These are phyloP conservation scores for Notoglanidium macrostoma DNA, from an alignment of 2,797 vertebrate species.

Conservation along the genomic window DNA sequence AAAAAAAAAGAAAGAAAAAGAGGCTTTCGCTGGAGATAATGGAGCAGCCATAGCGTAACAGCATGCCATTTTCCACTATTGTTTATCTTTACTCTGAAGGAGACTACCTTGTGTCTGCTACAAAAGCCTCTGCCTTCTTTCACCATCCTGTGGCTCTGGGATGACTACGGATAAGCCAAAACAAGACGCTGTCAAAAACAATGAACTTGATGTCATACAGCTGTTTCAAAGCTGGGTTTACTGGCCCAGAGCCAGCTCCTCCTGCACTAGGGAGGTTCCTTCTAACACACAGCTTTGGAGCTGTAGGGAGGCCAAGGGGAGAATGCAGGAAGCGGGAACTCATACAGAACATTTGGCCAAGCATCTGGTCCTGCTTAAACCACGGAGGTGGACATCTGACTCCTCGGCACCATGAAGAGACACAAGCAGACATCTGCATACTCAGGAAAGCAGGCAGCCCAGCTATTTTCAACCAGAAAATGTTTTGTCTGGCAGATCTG, in stretches of 20 bases:
- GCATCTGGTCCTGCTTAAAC: constrained; percentile 77
- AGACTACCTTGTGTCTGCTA: constrained; percentile 17
- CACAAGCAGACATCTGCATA: constrained; percentile 58
- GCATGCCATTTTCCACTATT: constrained; percentile 29
- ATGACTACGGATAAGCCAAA: constrained; percentile 41
- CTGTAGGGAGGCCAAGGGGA: constrained; percentile 59
- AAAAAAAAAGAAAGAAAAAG: constrained; percentile 4
- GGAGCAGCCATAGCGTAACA: constrained; percentile 10
- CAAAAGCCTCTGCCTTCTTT: constrained; percentile 36
- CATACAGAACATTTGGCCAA: constrained; percentile 68
- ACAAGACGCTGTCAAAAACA: constrained; percentile 51
- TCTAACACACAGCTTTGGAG: constrained; percentile 54
- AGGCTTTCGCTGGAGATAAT: constrained; percentile 13
- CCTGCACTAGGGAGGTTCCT: constrained; percentile 60
- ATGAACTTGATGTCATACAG: constrained; percentile 54
- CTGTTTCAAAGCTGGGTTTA: constrained; percentile 52
- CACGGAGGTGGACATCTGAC: constrained; percentile 60
- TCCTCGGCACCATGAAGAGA: constrained; percentile 55
- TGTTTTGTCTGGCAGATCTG: constrained; percentile 45
- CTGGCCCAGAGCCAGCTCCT: constrained; percentile 36
- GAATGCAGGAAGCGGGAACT: constrained; percentile 64
- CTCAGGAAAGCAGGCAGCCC: constrained; percentile 50
- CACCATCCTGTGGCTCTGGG: constrained; percentile 25
- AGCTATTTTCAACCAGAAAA: constrained; percentile 48
- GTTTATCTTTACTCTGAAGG: constrained; percentile 24